Conservation (phyloP, 2,797 vertebrate genomes). For the Thaleichthys pacificus region DNA sequence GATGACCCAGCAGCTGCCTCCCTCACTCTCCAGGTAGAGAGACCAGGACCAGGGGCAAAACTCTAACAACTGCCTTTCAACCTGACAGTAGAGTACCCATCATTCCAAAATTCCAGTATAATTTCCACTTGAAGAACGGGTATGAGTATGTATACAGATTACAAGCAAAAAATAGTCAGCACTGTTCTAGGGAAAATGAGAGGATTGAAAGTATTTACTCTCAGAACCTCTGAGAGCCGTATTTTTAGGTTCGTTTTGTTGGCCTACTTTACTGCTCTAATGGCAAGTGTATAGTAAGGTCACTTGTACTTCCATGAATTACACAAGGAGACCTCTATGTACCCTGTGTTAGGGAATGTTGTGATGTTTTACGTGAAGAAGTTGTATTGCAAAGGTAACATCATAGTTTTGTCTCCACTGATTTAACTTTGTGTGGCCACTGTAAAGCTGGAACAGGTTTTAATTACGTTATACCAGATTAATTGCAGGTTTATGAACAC, state of each 20-base stretch:
- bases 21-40: conserved; percentile 80
- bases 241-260: background rate
- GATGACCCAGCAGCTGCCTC: conserved; percentile 85
- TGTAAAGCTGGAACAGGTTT: background rate
- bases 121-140: background rate
- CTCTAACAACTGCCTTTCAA: conserved; percentile 44
- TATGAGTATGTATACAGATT: background rate
- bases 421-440: too few relatives aligned
- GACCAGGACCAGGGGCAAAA: conserved; percentile 67
- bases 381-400: background rate
- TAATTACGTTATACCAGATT: background rate
- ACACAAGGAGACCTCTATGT: background rate
- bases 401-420: background rate
- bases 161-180: too few relatives aligned
- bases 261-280: background rate
- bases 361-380: too few relatives aligned
- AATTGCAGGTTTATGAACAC: too few relatives aligned
- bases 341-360: too few relatives aligned
- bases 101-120: too few relatives aligned
- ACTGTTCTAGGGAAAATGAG: background rate
- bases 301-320: background rate
- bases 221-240: background rate
- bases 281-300: background rate
- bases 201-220: conserved; percentile 1
- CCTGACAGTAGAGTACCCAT: conserved; percentile 1